phyloP scores from a whole-genome alignment of 1,140 invertebrate species.

The Cydia splendana region DNA sequence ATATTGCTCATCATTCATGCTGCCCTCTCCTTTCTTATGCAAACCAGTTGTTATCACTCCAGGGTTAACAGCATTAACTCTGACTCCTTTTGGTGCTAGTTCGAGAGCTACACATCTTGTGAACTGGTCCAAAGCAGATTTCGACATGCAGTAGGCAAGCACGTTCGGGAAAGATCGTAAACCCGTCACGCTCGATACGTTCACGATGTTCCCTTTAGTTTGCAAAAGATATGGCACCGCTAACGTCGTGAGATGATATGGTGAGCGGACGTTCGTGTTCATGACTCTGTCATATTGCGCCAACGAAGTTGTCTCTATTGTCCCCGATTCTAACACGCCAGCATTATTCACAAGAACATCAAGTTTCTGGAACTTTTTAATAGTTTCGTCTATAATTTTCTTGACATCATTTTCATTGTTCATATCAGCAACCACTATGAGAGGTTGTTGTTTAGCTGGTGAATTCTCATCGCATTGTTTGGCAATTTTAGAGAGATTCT shows the following conservation, averaged over 20 bases:
- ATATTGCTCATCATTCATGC: constrained; percentile 85
- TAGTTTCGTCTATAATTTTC: constrained; percentile 81
- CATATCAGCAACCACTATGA: constrained; percentile 83
- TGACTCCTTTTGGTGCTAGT: constrained; percentile 84
- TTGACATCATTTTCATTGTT: constrained; percentile 83
- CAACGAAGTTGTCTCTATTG: constrained; percentile 86
- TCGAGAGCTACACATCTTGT: constrained; percentile 87
- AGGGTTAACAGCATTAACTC: constrained; percentile 90
- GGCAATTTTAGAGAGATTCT: constrained; percentile 75
- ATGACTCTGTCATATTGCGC: constrained; percentile 88
- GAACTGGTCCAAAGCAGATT: constrained; percentile 90
- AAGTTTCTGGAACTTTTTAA: constrained; percentile 82
- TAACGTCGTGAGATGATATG: constrained; percentile 88
- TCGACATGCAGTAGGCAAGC: constrained; percentile 89
- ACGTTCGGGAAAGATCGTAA: constrained; percentile 84
- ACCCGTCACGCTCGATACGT: constrained; percentile 91
- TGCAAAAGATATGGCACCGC: constrained; percentile 86
- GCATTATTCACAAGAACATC: constrained; percentile 90
- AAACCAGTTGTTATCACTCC: constrained; percentile 88
- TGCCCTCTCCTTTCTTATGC: constrained; percentile 83
- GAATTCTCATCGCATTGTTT: constrained; percentile 81
- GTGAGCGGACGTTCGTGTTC: constrained; percentile 86
- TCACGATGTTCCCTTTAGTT: constrained; percentile 88
- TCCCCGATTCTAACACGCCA: constrained; percentile 83
- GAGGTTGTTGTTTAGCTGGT: constrained; percentile 71